phyloP scores from a whole-genome alignment of 2,888 invertebrate genomes.

The Tanaodytes sp. region DNA sequence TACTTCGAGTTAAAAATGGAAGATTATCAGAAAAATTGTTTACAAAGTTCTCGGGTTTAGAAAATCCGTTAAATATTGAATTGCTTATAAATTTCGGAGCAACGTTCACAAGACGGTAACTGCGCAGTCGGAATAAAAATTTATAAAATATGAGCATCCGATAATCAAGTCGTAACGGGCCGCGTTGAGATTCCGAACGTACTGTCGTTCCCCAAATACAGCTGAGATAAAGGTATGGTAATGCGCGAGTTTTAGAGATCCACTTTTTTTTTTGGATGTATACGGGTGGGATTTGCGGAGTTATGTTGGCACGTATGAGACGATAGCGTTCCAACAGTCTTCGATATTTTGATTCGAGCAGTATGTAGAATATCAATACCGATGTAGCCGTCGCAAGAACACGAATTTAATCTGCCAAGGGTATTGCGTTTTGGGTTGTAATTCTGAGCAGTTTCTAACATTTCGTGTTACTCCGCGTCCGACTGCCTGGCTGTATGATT shows the following conservation, averaged over 20 bases:
- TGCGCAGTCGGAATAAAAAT: no score
- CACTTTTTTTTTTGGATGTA: constrained; percentile 28
- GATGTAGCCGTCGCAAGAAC: constrained; percentile 54
- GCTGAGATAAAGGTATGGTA: constrained; percentile 32
- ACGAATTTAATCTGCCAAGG: constrained; percentile 56
- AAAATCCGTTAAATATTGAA: no score
- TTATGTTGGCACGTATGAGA: constrained; percentile 40
- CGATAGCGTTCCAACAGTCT: constrained; percentile 40
- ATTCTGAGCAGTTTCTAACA: constrained; percentile 41
- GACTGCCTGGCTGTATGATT: constrained; percentile 38
- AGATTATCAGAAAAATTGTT: no score
- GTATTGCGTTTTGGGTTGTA: constrained; percentile 56
- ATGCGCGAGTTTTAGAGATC: constrained; percentile 31
- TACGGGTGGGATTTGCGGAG: constrained; percentile 34
- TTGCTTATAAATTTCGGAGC: no score
- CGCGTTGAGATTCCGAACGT: constrained; percentile 18
- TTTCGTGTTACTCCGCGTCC: constrained; percentile 40
- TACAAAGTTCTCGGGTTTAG: no score
- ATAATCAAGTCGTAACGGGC: constrained; percentile 20
- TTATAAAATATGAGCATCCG: constrained; percentile 1
- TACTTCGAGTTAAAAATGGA: no score
- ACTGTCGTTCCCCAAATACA: constrained; percentile 14
- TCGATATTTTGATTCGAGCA: constrained; percentile 44
- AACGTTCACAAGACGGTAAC: no score
- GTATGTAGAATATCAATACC: constrained; percentile 50